phyloP scores from a whole-genome alignment of 2,888 invertebrate species.

The Gymnoscelis rufifasciata region DNA sequence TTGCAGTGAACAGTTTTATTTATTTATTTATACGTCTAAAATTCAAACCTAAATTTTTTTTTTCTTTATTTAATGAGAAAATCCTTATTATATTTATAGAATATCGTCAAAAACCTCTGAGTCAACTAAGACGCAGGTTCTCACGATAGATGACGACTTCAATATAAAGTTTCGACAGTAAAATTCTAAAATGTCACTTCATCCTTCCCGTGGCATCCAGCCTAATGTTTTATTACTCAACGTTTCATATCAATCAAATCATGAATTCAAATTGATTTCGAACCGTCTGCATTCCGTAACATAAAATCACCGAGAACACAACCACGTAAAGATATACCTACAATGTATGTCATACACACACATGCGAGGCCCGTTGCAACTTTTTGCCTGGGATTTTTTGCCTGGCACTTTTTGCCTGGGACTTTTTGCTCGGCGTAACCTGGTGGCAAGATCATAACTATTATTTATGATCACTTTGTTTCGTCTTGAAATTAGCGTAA shows the following conservation, averaged over 20 bases:
- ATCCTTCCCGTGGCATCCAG: conserved; percentile 3
- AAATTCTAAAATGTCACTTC: not conserved
- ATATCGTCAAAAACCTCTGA: too few species aligned
- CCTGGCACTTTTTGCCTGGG: conserved; percentile 49
- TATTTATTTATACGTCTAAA: too few species aligned
- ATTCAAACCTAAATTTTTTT: too few species aligned
- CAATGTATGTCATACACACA: conserved; percentile 15
- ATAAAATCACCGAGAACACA: conserved; percentile 9
- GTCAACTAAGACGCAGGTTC: too few species aligned
- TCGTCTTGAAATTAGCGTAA: conserved; percentile 65
- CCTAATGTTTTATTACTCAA: conserved; percentile 4
- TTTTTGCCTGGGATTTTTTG: conserved; percentile 46
- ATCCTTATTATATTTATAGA: too few species aligned
- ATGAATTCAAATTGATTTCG: conserved; percentile 11
- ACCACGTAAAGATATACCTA: conserved; percentile 1
- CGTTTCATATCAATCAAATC: conserved; percentile 11
- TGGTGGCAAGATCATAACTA: conserved; percentile 62
- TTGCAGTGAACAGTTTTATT: too few species aligned
- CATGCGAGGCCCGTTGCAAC: conserved; percentile 26
- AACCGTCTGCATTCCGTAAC: conserved; percentile 16
- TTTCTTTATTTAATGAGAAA: too few species aligned
- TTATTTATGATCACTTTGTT: conserved; percentile 63
- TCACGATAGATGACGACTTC: too few species aligned
- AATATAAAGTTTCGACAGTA: not conserved
- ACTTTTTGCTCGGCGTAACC: conserved; percentile 56